Evolutionary conservation across 2,797 vertebrate genomes (phyloP), one percentile per base, ranked within the genome.

Genomic region (Epinephelus awoara): DNA sequence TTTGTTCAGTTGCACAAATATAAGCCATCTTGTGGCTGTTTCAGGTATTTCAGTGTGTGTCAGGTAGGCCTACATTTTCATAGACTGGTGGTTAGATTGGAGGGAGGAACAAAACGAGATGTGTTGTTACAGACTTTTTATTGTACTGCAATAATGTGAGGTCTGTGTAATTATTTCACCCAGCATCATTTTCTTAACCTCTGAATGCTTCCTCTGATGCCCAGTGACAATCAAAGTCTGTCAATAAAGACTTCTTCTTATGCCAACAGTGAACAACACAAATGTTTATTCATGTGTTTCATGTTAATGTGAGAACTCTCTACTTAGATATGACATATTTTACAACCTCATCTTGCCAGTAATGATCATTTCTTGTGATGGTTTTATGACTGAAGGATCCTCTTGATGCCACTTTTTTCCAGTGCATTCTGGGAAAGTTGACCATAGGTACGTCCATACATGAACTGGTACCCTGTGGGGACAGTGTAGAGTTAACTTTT

Each of bases 381-480:
- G n/a, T 61, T 80, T 70, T 38, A 65, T 25, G 23, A 40, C 23
- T n/a, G 38, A 55, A 59, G 74, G 62, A 56, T 79, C 76, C 67
- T 94, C 85, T 90, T 85, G 42, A 77, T 66, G 15, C 71, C 84
- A 59, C 77, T 91, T 44, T 84, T 83, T 38, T 93, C 91, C 79
- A 96, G 59, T 47, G 93, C 90, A 19, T 93, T 90, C n/a, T 87
- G 79, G 77, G 94, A 95, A 27, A 96, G 93, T 40, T 95, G 86
- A 52, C 94, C 93, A 19, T 92, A 96, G 11, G 93, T 96, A 18
- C 79, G 84, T 29, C 94, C 95, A 21, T 94, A 95, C 84, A 91
- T 94, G 87, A 95, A 96, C 85, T 87, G 95, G 83, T 93, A 96
- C 63, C 94, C 95, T 96, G 74, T 47, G 23, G 59, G 59, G 46